phyloP scores from a whole-genome alignment of 2,113 vertebrate species.

The Coturnix japonica region DNA sequence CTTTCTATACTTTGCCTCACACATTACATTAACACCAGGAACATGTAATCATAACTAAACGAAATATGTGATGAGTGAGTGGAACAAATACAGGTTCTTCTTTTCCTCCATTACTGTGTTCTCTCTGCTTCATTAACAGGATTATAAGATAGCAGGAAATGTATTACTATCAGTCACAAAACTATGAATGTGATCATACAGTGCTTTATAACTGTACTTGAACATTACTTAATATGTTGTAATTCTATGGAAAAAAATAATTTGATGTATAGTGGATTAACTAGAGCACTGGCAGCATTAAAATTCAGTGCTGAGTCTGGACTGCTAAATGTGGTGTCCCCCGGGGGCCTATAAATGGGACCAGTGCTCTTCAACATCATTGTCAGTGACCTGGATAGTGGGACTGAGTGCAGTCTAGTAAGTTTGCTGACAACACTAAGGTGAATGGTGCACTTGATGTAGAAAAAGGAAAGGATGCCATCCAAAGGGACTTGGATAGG shows the following conservation, averaged over 20 bases:
- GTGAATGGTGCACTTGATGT: too few relatives aligned
- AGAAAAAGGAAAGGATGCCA: too few relatives aligned
- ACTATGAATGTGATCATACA: background rate
- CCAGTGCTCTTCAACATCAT: too few relatives aligned
- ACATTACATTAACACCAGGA: background rate
- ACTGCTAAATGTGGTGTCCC: background rate
- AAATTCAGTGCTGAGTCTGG: background rate
- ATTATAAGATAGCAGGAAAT: background rate
- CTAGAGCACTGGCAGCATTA: background rate
- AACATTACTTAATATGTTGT: background rate
- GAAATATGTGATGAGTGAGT: background rate
- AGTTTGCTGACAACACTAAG: too few relatives aligned
- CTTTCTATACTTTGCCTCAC: background rate
- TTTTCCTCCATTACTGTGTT: background rate
- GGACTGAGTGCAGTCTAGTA: too few relatives aligned
- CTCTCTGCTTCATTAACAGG: background rate
- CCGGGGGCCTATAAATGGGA: too few relatives aligned
- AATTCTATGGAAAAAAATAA: background rate
- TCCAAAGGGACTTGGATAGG: too few relatives aligned
- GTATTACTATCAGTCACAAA: background rate
- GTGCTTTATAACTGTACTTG: background rate
- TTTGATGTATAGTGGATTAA: background rate
- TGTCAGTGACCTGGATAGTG: too few relatives aligned
- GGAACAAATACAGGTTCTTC: background rate
- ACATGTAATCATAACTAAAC: background rate